Evolutionary conservation across 2,113 vertebrate genomes (phyloP).

Genomic region (Centropus unirufus): DNA sequence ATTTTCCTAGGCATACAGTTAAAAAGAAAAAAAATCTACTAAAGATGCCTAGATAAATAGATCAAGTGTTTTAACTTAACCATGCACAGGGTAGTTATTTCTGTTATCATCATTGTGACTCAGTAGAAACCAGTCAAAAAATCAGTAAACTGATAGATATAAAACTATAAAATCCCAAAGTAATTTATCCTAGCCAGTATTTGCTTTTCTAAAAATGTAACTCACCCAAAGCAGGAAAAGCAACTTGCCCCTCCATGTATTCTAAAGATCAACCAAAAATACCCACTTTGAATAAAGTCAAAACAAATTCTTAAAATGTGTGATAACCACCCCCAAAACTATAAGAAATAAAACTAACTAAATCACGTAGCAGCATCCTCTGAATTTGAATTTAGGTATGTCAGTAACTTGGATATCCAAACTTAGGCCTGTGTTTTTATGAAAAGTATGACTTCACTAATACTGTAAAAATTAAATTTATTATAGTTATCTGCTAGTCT

Average conservation of each 20-base stretch:
- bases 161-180: not conserved
- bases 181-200: not conserved
- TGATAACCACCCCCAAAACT: rapidly evolving
- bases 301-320: not conserved
- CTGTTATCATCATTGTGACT: not conserved
- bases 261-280: not conserved
- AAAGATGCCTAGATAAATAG: not conserved
- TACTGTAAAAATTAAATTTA: not conserved
- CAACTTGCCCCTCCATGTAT: not conserved
- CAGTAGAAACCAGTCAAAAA: not conserved
- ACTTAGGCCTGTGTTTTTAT: not conserved
- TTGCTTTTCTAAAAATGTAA: not conserved
- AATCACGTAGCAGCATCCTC: not conserved
- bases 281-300: not conserved
- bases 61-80: not conserved
- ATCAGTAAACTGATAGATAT: not conserved
- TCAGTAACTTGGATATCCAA: not conserved
- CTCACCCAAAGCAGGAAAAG: not conserved
- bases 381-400: not conserved
- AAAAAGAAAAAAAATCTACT: not conserved
- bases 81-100: not conserved
- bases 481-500: not conserved
- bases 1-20: not conserved
- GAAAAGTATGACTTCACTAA: not conserved
- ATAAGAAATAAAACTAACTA: not conserved